Conservation (phyloP, 2,797 vertebrate genomes). For the Masticophis lateralis region DNA sequence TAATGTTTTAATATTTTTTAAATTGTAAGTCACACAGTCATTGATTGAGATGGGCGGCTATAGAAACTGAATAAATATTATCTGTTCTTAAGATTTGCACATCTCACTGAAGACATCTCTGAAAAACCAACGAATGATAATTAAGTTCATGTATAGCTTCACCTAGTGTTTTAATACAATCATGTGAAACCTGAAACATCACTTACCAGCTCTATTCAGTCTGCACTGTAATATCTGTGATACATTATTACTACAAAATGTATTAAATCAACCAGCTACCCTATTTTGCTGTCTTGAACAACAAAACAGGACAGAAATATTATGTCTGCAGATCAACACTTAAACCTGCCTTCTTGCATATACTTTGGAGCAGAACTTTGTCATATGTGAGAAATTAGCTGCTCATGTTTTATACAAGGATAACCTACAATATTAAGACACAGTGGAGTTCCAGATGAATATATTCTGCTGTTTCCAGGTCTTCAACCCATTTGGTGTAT, state of each 20-base stretch:
- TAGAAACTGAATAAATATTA: not conserved
- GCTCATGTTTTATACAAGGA: not conserved
- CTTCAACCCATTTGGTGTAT: not conserved
- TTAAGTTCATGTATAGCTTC: constrained; percentile 54
- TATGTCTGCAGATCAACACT: not conserved
- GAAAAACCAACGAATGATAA: not conserved
- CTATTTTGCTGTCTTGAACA: not conserved
- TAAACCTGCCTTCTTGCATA: not conserved
- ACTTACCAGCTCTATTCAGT: not conserved
- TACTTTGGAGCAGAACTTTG: not conserved
- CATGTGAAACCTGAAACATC: not conserved
- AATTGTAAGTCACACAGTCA: not conserved
- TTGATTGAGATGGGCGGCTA: not conserved
- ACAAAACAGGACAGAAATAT: not conserved
- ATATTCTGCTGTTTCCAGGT: not conserved
- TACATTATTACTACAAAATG: not conserved
- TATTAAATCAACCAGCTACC: not conserved
- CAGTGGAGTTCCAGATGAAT: not conserved
- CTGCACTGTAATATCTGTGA: not conserved
- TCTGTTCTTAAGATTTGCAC: not conserved
- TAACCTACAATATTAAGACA: not conserved
- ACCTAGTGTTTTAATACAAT: constrained; percentile 57
- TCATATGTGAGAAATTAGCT: not conserved
- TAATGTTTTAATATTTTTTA: not conserved
- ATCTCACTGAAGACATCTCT: not conserved